Base-by-base conservation (phyloP, 1,140 invertebrate species). In the Ceratina japonica region DNA sequence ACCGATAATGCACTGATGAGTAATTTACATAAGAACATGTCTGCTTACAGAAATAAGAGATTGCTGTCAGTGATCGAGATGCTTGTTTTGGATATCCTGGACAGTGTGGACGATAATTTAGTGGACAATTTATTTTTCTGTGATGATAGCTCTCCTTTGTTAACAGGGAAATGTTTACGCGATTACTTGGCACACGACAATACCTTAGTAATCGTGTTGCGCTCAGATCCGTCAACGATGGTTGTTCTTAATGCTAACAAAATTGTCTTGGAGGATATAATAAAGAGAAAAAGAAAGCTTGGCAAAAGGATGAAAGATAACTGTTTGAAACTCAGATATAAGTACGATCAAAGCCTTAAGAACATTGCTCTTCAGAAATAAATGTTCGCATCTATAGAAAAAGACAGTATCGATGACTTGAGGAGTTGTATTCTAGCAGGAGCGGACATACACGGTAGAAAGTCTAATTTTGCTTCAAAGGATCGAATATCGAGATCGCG, bases 181-280 rank as follows among this genome's bases (percentile, higher is more conserved):
- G 78, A 78, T 27, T 66, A 82, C 59, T 73, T 82, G 91, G 93
- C 82, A 92, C 93, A 20, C 89, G 93, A 4, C 83, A 94, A 70
- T 91, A 93, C 80, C 91, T 92, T 80, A 91, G 92, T 49, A 91
- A 91, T 24, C 92, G 92, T 88, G 92, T 92, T 86, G 91, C 92
- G n/a, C 91, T 92, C 85, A 90, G 93, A 90, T 92, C 92, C 82
- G 52, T 84, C 49, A 20, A 72, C 66, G 62, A 61, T 61, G 27
- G 65, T 72, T 68, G 84, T 64, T 63, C 77, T 52, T 20, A 92
- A 82, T 58, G 78, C 62, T 70, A 74, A 59, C 63, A 81, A 71
- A 69, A 65, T 76, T 22, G 72, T 59, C 68, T 77, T 72, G 61
- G 75, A 76, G 68, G 64, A 70, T 52, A 72, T 78, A 54, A 22